Conservation (phyloP, 1,140 invertebrate genomes). For the Parasteatoda tepidariorum region DNA sequence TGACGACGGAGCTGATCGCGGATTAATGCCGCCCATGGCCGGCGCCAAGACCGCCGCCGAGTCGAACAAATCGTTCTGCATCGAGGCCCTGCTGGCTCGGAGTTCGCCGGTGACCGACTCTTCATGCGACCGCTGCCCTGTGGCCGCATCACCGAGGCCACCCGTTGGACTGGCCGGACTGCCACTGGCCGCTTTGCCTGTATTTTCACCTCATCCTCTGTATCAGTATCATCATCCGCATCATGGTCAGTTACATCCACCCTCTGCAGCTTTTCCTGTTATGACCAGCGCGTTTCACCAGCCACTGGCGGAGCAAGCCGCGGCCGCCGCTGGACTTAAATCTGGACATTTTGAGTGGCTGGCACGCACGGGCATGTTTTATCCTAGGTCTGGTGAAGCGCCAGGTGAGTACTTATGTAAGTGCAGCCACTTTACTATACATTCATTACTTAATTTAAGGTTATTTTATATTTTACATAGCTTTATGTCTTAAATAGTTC, state of each 20-base stretch:
- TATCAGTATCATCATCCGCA: constrained; percentile 39
- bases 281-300: constrained; percentile 51
- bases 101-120: constrained; percentile 24
- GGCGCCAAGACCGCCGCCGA: constrained; percentile 50
- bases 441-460: background rate
- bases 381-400: constrained; percentile 40
- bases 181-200: constrained; percentile 34
- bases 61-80: constrained; percentile 50
- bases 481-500: no score
- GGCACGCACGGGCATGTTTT: constrained; percentile 49
- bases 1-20: background rate
- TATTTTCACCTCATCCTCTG: constrained; percentile 29
- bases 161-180: constrained; percentile 1
- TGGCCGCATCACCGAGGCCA: constrained; percentile 1
- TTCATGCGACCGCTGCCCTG: constrained; percentile 19
- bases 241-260: constrained; percentile 6
- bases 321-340: constrained; percentile 43
- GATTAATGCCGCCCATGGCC: constrained; percentile 58
- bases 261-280: background rate
- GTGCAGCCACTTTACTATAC: background rate
- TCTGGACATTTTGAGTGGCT: constrained; percentile 56
- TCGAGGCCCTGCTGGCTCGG: constrained; percentile 50
- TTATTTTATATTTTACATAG: no score
- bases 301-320: constrained; percentile 47
- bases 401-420: constrained; percentile 42